phyloP scores from a whole-genome alignment of 2,113 vertebrate genomes.

The Gulo gulo region DNA sequence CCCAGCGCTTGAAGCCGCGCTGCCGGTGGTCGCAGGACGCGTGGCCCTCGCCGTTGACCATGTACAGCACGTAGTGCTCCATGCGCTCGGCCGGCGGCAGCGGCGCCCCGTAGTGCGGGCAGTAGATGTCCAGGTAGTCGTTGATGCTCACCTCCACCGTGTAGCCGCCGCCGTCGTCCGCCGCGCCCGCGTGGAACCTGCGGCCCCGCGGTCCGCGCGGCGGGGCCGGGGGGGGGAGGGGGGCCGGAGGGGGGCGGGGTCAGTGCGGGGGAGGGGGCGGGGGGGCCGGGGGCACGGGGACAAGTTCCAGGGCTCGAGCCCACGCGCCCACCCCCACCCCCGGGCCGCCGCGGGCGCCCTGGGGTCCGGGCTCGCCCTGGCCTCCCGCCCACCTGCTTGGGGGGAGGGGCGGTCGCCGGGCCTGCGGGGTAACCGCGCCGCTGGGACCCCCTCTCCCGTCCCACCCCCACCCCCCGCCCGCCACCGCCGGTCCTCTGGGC shows the following conservation, averaged over 20 bases:
- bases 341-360: background rate
- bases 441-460: background rate
- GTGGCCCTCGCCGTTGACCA: slow-evolving; percentile 95
- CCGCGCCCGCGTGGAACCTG: slow-evolving; percentile 86
- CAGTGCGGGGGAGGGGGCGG: background rate
- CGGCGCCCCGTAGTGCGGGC: slow-evolving; percentile 92
- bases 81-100: slow-evolving; percentile 85
- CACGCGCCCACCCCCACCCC: background rate
- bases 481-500: background rate
- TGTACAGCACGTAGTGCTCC: slow-evolving; percentile 95
- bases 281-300: too few relatives aligned
- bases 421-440: background rate
- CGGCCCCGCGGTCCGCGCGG: background rate
- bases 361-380: too few relatives aligned
- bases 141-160: slow-evolving; percentile 97
- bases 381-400: background rate
- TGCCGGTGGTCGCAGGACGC: slow-evolving; percentile 92
- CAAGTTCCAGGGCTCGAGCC: background rate
- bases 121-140: slow-evolving; percentile 98
- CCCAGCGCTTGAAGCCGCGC: slow-evolving; percentile 97
- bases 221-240: too few relatives aligned
- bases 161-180: slow-evolving; percentile 86
- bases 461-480: too few relatives aligned
- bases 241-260: background rate
- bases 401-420: background rate